Conservation (phyloP, 2,888 invertebrate genomes). For the Steinernema hermaphroditum region DNA sequence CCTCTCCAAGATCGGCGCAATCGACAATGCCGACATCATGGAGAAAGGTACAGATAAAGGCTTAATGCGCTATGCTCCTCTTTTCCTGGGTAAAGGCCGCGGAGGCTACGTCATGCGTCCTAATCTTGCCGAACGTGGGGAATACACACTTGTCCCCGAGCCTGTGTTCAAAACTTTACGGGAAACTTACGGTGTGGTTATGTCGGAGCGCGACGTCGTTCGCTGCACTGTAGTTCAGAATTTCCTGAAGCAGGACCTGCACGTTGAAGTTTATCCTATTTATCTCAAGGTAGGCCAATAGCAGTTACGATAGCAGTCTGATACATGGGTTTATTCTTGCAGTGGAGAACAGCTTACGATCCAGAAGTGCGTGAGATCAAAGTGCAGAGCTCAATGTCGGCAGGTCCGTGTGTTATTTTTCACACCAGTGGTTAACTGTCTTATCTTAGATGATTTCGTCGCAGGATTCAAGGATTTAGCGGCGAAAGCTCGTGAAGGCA, state of each 20-base stretch:
- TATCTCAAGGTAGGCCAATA: conserved; percentile 46
- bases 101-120: conserved; percentile 37
- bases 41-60: not conserved
- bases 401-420: conserved; percentile 40
- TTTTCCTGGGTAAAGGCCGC: not conserved
- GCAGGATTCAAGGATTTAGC: not conserved
- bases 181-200: conserved; percentile 43
- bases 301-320: not conserved
- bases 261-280: conserved; percentile 56
- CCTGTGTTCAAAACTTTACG: conserved; percentile 35
- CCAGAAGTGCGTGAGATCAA: not conserved
- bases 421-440: not conserved
- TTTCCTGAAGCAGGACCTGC: conserved; percentile 37
- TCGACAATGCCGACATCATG: conserved; percentile 46
- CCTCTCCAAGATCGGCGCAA: conserved; percentile 42
- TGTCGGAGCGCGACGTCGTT: conserved; percentile 53
- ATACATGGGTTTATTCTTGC: not conserved
- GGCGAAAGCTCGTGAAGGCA: not conserved
- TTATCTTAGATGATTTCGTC: not conserved
- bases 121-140: conserved; percentile 44
- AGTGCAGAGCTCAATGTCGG: not conserved
- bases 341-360: not conserved
- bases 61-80: not conserved
- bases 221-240: conserved; percentile 43
- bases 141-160: conserved; percentile 51